Conservation (phyloP, 2,797 vertebrate genomes). For the Crossoptilon crossoptilon region DNA sequence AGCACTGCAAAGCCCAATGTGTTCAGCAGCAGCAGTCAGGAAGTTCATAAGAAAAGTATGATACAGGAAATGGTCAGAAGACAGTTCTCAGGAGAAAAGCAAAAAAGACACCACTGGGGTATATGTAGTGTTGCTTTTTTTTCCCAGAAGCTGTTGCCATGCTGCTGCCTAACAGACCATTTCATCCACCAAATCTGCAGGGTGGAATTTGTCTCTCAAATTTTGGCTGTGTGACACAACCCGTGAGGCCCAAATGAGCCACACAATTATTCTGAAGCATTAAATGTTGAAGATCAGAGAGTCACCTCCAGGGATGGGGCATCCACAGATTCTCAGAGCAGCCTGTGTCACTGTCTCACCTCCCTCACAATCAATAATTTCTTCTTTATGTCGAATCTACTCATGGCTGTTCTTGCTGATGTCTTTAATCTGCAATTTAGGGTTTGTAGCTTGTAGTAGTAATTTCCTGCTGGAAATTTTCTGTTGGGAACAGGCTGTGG, state of each 20-base stretch:
- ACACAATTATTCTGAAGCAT: not conserved
- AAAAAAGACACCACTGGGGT: not conserved
- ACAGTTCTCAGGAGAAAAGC: not conserved
- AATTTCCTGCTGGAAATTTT: not conserved
- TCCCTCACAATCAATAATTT: not conserved
- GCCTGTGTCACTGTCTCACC: not conserved
- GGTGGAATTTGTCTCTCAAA: constrained; percentile 19
- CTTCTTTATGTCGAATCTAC: not conserved
- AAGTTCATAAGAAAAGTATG: not conserved
- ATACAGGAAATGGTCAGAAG: constrained; percentile 5
- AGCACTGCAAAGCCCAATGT: not conserved
- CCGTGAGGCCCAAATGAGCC: not conserved
- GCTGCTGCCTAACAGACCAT: not conserved
- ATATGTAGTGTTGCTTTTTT: not conserved
- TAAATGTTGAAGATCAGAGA: not conserved
- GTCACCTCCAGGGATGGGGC: too few species aligned
- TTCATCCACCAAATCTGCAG: not conserved
- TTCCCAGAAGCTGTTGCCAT: not conserved
- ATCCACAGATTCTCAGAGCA: not conserved
- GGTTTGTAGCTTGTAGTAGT: too few species aligned
- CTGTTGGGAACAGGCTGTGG: not conserved
- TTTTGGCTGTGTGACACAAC: not conserved
- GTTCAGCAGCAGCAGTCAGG: not conserved
- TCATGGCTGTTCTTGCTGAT: not conserved
- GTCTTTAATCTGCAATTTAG: not conserved